Conservation (phyloP, 2,797 vertebrate species). For the Manis crassicaudata region DNA sequence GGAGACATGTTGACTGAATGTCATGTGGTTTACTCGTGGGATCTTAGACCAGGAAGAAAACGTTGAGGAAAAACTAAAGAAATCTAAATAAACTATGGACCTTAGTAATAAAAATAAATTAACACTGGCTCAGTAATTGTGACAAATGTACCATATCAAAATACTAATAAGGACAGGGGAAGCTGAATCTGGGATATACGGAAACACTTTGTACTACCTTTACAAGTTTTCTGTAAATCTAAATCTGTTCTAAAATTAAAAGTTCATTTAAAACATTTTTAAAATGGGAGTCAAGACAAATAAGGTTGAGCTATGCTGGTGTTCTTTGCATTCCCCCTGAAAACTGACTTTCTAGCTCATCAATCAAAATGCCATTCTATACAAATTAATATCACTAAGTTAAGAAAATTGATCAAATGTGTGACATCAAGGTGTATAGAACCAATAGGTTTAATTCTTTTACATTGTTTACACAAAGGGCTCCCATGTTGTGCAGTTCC, state of each 20-base stretch:
- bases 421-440: background rate
- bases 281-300: background rate
- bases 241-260: background rate
- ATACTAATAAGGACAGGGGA: background rate
- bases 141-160: background rate
- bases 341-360: background rate
- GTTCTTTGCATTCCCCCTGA: background rate
- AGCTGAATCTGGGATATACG: background rate
- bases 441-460: background rate
- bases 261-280: background rate
- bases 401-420: background rate
- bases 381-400: background rate
- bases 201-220: background rate
- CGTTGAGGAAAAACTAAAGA: conserved; percentile 3
- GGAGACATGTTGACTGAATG: background rate
- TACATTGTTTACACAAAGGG: background rate
- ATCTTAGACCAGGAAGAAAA: background rate
- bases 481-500: background rate
- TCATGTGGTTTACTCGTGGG: background rate
- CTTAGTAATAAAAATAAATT: background rate
- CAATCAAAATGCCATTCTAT: background rate
- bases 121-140: background rate
- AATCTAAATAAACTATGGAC: background rate
- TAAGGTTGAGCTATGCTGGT: background rate
- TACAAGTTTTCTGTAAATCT: background rate